A percentile compares a stretch with the other conserved stretches of the same genome.
Conservation (phyloP, 2,888 invertebrate species). For the Blera fallax region DNA sequence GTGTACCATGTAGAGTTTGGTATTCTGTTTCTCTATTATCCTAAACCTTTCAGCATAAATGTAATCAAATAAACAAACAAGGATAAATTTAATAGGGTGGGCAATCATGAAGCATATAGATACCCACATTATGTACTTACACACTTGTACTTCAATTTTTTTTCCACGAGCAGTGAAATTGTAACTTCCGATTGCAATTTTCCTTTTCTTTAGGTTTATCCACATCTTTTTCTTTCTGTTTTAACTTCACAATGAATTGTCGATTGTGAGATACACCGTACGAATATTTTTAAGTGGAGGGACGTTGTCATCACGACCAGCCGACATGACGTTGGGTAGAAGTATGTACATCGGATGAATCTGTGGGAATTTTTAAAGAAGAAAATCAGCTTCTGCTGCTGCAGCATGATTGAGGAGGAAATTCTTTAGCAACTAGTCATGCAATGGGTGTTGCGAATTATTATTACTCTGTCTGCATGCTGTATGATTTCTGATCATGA, state of each 20-base stretch:
- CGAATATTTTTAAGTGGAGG: constrained; percentile 1
- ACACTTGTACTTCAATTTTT: not conserved
- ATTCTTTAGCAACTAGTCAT: constrained; percentile 4
- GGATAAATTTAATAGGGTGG: no score
- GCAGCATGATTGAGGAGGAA: constrained; percentile 5
- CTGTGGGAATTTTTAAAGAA: not conserved
- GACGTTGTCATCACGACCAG: constrained; percentile 9
- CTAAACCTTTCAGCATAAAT: no score
- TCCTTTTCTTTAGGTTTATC: not conserved
- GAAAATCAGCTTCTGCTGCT: not conserved
- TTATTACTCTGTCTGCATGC: not conserved
- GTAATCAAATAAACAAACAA: no score
- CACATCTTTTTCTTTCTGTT: not conserved
- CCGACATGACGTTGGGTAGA: constrained; percentile 2
- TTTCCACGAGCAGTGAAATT: not conserved
- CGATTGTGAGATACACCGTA: not conserved
- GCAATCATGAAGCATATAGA: no score
- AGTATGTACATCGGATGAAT: not conserved
- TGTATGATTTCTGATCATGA: not conserved
- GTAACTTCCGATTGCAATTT: not conserved
- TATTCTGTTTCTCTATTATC: no score
- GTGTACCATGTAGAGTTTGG: no score
- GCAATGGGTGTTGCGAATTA: constrained; percentile 7
- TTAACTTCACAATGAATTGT: not conserved
- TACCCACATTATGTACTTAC: no score